Evolutionary conservation across 2,888 invertebrate genomes (phyloP), one percentile per base, ranked within the genome.

Genomic region (Pachydiplax longipennis): DNA sequence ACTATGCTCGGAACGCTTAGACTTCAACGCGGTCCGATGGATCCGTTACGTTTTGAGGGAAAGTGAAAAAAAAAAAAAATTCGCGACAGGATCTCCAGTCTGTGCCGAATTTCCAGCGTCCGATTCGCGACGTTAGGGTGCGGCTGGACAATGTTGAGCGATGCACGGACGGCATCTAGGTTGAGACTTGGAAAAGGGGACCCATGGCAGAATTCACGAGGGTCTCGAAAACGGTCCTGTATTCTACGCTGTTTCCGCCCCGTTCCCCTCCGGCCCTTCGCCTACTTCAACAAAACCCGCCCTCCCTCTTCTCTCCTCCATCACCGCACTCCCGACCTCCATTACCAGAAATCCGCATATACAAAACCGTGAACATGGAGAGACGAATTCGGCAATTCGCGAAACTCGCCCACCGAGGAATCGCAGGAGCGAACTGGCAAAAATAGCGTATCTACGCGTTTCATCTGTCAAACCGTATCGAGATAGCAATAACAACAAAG

Each of bases 331-430:
- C 83, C 83, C 83, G 83, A 83, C 58, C 83, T 83, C 83, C 83
- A 61, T 87, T 61, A 87, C 87, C 87, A 87, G 87, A 87, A 87
- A 87, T 87, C 87, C 87, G 87, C 87, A 87, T 61, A 87, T 53
- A 87, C 87, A 37, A 35, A 61, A 58, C 83, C 87, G 87, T 87
- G 87, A 87, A 87, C 61, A 61, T 61, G 87, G 58, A 87, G 58
- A 87, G 61, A 87, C 37, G 22, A 31, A 87, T 61, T 61, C 37
- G 61, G 37, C 37, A 35, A 61, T 87, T 37, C 37, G 87, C 61
- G 53, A 61, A 37, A 37, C 61, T 87, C 61, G 37, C 65, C n/a
- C 22, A 37, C 18, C 22, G 58, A n/a, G 58, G 40, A 37, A 6
- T 53, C n/a, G 37, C 6, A 31, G 40, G 12, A n/a, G 35, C 31